phyloP scores from a whole-genome alignment of 2,888 invertebrate genomes.

The Vandiemenella viatica region DNA sequence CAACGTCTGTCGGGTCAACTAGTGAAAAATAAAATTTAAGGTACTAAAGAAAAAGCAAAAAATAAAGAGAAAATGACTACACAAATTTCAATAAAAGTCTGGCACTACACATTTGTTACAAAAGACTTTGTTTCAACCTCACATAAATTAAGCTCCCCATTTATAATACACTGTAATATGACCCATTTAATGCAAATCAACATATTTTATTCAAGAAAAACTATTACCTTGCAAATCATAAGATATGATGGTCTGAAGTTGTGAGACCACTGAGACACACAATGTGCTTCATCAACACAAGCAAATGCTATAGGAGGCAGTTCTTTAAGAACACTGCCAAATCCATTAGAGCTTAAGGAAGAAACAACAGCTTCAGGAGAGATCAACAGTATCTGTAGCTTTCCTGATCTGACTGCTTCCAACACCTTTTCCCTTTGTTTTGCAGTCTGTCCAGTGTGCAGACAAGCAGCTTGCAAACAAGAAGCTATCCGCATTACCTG shows the following conservation, averaged over 20 bases:
- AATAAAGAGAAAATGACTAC: too few relatives aligned
- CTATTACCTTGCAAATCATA: constrained; percentile 56
- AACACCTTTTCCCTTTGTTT: constrained; percentile 54
- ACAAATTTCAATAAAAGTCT: too few relatives aligned
- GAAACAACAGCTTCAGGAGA: constrained; percentile 88
- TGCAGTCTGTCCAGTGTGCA: constrained; percentile 76
- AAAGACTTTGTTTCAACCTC: too few relatives aligned
- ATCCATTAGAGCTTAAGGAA: constrained; percentile 54
- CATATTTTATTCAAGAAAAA: neutral
- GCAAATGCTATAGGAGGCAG: constrained; percentile 87
- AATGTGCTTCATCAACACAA: constrained; percentile 96
- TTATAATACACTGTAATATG: too few relatives aligned
- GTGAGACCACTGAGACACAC: constrained; percentile 98
- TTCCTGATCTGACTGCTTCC: constrained; percentile 52
- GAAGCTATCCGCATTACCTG: constrained; percentile 41
- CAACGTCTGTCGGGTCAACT: too few relatives aligned
- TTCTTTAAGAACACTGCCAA: constrained; percentile 52
- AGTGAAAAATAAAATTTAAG: too few relatives aligned
- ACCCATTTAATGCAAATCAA: too few relatives aligned
- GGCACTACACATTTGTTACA: too few relatives aligned
- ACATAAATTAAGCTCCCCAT: too few relatives aligned
- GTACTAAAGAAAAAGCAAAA: too few relatives aligned
- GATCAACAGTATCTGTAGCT: constrained; percentile 68
- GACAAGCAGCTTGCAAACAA: constrained; percentile 70
- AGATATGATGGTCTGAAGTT: constrained; percentile 89